Percentiles rank a stretch among this genome's conserved stretches.
Evolutionary conservation across 2,888 invertebrate genomes (phyloP).

Genomic region (Eilema caniola): DNA sequence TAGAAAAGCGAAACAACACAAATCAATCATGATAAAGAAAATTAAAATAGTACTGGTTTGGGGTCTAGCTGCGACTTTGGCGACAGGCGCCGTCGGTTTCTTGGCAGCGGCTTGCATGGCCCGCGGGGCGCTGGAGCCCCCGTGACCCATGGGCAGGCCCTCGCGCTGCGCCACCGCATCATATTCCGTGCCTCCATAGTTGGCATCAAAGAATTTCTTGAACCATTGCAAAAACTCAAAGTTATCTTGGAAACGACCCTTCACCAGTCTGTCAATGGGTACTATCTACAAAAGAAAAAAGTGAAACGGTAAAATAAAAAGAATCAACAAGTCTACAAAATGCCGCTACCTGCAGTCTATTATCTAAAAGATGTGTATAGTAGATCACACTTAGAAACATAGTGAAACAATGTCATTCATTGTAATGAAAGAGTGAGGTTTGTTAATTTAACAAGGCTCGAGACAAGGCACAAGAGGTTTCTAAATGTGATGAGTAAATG

Average conservation of each 20-base stretch:
- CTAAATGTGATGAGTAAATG: slow-evolving; percentile 58
- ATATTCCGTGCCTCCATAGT: slow-evolving; percentile 98
- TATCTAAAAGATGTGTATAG: slow-evolving; percentile 36
- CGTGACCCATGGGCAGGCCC: slow-evolving; percentile 94
- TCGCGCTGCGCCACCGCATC: slow-evolving; percentile 95
- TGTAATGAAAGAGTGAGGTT: slow-evolving; percentile 13
- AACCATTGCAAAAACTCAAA: slow-evolving; percentile 99
- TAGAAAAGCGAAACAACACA: slow-evolving; percentile 44
- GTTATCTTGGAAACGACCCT: slow-evolving; percentile 99
- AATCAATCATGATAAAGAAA: slow-evolving; percentile 64
- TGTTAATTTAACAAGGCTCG: slow-evolving; percentile 25
- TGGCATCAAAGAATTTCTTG: slow-evolving; percentile 99
- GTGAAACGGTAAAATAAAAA: slow-evolving; percentile 71
- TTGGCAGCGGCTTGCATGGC: slow-evolving; percentile 73
- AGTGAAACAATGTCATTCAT: slow-evolving; percentile 24
- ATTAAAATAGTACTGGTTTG: slow-evolving; percentile 86
- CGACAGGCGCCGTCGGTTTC: slow-evolving; percentile 82
- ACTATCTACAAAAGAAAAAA: slow-evolving; percentile 92
- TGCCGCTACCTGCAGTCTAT: slow-evolving; percentile 60
- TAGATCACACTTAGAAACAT: slow-evolving; percentile 59
- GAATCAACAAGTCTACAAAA: slow-evolving; percentile 62
- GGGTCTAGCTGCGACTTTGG: slow-evolving; percentile 89
- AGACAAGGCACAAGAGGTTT: slow-evolving; percentile 46
- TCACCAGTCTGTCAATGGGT: slow-evolving; percentile 97
- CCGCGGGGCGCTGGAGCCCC: slow-evolving; percentile 87